Percentiles rank a stretch among this genome's conserved stretches.
Conservation (phyloP, 2,888 invertebrate genomes). For the Spodoptera littoralis region DNA sequence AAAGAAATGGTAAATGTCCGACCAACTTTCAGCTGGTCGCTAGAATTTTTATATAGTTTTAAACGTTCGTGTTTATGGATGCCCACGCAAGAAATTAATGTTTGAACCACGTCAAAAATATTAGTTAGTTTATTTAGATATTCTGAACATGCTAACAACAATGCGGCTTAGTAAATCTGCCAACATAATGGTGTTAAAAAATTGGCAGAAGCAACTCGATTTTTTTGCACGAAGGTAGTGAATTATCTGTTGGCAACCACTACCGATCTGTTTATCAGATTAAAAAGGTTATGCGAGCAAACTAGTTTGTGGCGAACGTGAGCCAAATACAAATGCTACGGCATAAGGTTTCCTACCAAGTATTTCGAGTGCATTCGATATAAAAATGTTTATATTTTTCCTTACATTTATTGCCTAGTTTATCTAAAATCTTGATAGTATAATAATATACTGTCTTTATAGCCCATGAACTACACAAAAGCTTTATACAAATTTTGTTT, state of each 20-base stretch:
- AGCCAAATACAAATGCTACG: slow-evolving; percentile 59
- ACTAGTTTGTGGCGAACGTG: slow-evolving; percentile 61
- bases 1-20: too few relatives aligned
- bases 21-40: too few relatives aligned
- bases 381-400: slow-evolving; percentile 34
- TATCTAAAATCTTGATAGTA: not conserved
- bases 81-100: too few relatives aligned
- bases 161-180: slow-evolving; percentile 21
- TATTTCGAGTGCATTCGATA: slow-evolving; percentile 40
- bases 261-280: slow-evolving; percentile 61
- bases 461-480: not conserved
- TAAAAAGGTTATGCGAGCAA: slow-evolving; percentile 63
- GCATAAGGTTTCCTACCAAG: slow-evolving; percentile 27
- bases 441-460: not conserved
- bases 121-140: not conserved
- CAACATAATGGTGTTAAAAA: slow-evolving; percentile 34
- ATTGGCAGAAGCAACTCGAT: slow-evolving; percentile 41
- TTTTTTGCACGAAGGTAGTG: slow-evolving; percentile 47
- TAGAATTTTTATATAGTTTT: too few relatives aligned
- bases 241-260: slow-evolving; percentile 68
- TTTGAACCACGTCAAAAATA: not conserved
- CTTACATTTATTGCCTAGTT: not conserved
- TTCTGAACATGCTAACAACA: slow-evolving; percentile 10
- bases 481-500: not conserved
- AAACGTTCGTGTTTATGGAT: too few relatives aligned